Percentiles rank a stretch among this genome's conserved stretches.
phyloP scores from a whole-genome alignment of 2,888 invertebrate species.

The Tachina fera region DNA sequence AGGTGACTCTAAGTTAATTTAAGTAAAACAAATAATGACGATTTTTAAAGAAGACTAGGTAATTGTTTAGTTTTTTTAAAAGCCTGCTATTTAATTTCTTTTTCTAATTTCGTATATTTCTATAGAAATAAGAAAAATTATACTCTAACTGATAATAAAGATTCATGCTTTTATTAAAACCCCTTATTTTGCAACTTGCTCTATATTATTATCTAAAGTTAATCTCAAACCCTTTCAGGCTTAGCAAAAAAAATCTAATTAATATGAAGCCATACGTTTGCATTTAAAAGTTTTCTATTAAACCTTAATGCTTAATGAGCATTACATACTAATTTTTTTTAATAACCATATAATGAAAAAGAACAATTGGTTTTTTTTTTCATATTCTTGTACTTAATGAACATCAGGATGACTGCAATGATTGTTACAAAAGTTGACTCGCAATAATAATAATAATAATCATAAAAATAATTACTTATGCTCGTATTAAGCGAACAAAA shows the following conservation, averaged over 20 bases:
- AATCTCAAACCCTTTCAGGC: no score
- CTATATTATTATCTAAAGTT: no score
- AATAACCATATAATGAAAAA: conserved; percentile 12
- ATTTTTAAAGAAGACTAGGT: no score
- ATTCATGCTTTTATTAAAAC: no score
- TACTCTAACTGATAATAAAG: no score
- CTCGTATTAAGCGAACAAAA: conserved; percentile 3
- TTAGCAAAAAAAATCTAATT: background rate
- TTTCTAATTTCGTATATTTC: no score
- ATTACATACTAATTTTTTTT: conserved; percentile 32
- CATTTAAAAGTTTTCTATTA: conserved; percentile 27
- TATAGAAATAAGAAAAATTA: no score
- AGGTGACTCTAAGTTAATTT: no score
- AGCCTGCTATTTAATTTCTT: no score
- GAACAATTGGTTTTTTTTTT: conserved; percentile 38
- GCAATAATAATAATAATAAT: conserved; percentile 52
- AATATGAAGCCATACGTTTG: background rate
- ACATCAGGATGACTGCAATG: conserved; percentile 38
- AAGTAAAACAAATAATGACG: no score
- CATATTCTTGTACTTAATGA: conserved; percentile 42
- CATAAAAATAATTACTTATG: conserved; percentile 66
- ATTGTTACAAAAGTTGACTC: conserved; percentile 62
- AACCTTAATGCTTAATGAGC: conserved; percentile 17
- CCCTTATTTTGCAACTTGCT: no score
- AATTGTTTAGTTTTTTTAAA: no score